phyloP scores from a whole-genome alignment of 2,888 invertebrate species.

The Sturmia bella region DNA sequence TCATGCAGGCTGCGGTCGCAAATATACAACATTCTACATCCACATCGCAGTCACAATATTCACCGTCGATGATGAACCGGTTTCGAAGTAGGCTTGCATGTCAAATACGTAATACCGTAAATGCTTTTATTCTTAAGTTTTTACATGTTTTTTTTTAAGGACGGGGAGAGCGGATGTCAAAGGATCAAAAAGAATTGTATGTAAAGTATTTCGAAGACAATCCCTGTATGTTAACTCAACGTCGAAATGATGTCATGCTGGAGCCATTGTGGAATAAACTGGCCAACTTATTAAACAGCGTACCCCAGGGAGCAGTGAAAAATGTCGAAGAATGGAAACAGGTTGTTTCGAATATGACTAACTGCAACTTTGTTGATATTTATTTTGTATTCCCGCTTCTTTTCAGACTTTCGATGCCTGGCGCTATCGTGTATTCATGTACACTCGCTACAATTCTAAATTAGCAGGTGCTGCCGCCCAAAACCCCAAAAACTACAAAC shows the following conservation, averaged over 20 bases:
- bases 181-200: constrained; percentile 79
- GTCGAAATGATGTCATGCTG: constrained; percentile 77
- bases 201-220: constrained; percentile 79
- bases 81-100: constrained; percentile 74
- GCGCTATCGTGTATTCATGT: constrained; percentile 80
- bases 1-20: constrained; percentile 56
- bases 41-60: constrained; percentile 74
- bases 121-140: constrained; percentile 14
- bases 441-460: constrained; percentile 79
- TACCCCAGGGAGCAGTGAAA: constrained; percentile 79
- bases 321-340: constrained; percentile 80
- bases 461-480: constrained; percentile 77
- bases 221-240: constrained; percentile 78
- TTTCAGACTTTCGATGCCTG: constrained; percentile 77
- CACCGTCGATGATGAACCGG: constrained; percentile 77
- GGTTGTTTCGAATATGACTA: constrained; percentile 43
- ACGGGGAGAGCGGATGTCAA: constrained; percentile 80
- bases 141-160: constrained; percentile 71
- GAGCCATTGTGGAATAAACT: constrained; percentile 78
- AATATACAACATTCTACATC: constrained; percentile 71
- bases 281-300: constrained; percentile 77
- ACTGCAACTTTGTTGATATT: neutral
- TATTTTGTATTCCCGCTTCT: constrained; percentile 14
- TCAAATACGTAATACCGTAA: neutral
- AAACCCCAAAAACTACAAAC: constrained; percentile 79